Evolutionary conservation across 2,888 invertebrate genomes (phyloP), one percentile per base, ranked within the genome.

Genomic region (Ophion ventricosus): DNA sequence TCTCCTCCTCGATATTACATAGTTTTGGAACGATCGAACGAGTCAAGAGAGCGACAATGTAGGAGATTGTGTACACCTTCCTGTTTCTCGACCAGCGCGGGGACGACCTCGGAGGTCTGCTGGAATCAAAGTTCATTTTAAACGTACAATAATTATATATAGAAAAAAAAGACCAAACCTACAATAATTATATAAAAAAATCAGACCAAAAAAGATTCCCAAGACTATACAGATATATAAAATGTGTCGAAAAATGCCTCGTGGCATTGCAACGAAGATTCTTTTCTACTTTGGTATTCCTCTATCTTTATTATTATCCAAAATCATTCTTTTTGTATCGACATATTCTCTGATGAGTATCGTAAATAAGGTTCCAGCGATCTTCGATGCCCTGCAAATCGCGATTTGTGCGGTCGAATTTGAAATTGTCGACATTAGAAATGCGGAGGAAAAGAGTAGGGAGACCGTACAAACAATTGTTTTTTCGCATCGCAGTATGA

Each of bases 91-190:
- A 56, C 10, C 7, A 0, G 26, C 20, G 23, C 25, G 57, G 59
- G 70, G 40, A 73, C 63, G 63, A 74, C 49, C n/a, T n/a, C 56
- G 61, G 17, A 64, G 40, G 40, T 73, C 40, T 14, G 3, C 2
- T 26, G 63, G 43, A 49, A 63, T 79, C 43, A 56, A 49, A 64
- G 61, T 59, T 70, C 79, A 79, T 83, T 17, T 23, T 80, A 64
- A 80, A 66, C 57, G 59, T 80, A 57, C 75, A 75, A 75, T 66
- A 64, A 79, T 79, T 70, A 69, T 69, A 64, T 59, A 40, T 14
- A 11, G 25, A 2, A 67, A 29, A 72, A 69, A 63, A 17, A 63
- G 63, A 74, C 11, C 25, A 63, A 17, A 17, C n/a, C n/a, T 80
- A 57, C 75, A 75, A 75, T 66, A 64, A 79, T 79, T 70, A 69